phyloP scores from a whole-genome alignment of 2,797 vertebrate species.

The Gastrophryne carolinensis region DNA sequence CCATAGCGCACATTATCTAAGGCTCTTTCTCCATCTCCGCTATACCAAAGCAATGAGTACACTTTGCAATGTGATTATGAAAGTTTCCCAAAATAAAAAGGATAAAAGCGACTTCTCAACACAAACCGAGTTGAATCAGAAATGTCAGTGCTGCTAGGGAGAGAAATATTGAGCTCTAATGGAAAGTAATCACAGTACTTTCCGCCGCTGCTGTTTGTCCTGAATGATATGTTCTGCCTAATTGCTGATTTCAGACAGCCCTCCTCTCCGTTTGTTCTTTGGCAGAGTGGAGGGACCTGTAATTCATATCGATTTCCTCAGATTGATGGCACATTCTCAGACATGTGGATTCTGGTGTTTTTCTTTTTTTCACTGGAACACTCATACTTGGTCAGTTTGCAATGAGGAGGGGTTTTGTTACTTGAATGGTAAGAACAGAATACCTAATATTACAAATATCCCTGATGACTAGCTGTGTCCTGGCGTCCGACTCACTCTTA shows the following conservation, averaged over 20 bases:
- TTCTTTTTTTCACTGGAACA: not conserved
- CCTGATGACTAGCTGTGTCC: too few relatives aligned
- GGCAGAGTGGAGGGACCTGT: constrained; percentile 30
- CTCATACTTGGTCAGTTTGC: constrained; percentile 18
- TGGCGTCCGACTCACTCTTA: too few relatives aligned
- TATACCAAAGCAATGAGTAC: not conserved
- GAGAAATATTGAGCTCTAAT: constrained; percentile 26
- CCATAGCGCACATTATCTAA: not conserved
- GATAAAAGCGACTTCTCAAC: not conserved
- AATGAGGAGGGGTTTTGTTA: not conserved
- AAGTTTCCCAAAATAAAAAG: not conserved
- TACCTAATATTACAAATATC: too few relatives aligned
- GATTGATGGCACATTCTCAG: constrained; percentile 32
- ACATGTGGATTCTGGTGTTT: constrained; percentile 27
- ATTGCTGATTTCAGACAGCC: constrained; percentile 38
- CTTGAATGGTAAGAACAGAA: too few relatives aligned
- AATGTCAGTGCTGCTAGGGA: not conserved
- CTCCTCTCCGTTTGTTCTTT: constrained; percentile 18
- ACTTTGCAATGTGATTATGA: not conserved
- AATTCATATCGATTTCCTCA: constrained; percentile 33
- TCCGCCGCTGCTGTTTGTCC: constrained; percentile 5
- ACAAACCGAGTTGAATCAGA: not conserved
- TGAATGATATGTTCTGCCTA: constrained; percentile 36
- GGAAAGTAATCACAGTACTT: constrained; percentile 34
- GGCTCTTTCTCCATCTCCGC: not conserved